These are phyloP conservation scores for Hippoglossus stenolepis DNA, from an alignment of 2,113 vertebrate species.

Conservation along the genomic window DNA sequence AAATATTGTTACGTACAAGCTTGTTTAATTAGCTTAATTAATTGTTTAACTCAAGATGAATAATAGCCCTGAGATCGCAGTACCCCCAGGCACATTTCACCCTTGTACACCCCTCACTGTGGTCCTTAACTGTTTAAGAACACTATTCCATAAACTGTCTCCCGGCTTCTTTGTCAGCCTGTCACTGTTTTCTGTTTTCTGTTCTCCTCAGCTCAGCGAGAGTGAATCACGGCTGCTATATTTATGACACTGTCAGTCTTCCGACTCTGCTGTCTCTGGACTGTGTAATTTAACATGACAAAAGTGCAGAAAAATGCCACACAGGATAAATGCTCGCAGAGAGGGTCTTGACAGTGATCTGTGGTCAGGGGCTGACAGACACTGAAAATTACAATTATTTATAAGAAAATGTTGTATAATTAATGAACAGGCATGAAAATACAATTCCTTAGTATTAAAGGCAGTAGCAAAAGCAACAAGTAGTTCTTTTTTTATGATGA, in stretches of 20 bases:
- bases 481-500: background rate
- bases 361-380: constrained; percentile 2
- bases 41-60: background rate
- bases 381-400: background rate
- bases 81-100: background rate
- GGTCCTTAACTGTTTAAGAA: background rate
- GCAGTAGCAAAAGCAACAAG: background rate
- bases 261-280: constrained; percentile 32
- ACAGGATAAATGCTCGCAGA: constrained; percentile 3
- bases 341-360: constrained; percentile 2
- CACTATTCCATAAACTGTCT: background rate
- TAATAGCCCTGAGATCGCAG: background rate
- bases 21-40: background rate
- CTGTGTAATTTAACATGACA: constrained; percentile 69
- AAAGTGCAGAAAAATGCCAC: constrained; percentile 27
- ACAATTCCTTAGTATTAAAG: no score
- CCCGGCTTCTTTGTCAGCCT: constrained; percentile 6
- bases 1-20: no score
- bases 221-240: constrained; percentile 39
- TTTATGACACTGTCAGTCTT: constrained; percentile 56
- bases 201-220: constrained; percentile 33
- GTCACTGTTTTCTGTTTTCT: constrained; percentile 23
- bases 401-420: background rate
- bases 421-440: background rate
- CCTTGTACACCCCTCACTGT: background rate